Evolutionary conservation across 2,888 invertebrate genomes (phyloP).

Genomic region (Caenorhabditis sp.): DNA sequence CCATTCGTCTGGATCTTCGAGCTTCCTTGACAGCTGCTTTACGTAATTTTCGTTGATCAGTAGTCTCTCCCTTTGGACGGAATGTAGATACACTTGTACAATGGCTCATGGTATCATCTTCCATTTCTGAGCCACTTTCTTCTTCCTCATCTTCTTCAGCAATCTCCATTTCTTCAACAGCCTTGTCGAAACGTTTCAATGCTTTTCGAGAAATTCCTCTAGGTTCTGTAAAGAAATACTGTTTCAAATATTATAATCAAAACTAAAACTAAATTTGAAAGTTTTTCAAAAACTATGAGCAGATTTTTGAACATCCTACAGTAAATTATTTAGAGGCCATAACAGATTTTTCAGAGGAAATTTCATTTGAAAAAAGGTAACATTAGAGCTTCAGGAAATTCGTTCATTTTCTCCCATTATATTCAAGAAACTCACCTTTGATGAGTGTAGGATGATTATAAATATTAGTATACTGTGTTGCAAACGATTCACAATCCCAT

Average conservation of each 20-base stretch:
- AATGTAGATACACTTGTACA: conserved; percentile 25
- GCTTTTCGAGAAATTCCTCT: conserved; percentile 62
- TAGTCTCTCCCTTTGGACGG: conserved; percentile 81
- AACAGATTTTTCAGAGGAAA: too few species aligned
- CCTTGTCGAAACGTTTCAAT: conserved; percentile 52
- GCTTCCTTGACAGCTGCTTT: conserved; percentile 84
- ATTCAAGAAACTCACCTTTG: conserved; percentile 69
- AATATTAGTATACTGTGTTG: conserved; percentile 84
- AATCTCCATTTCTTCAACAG: conserved; percentile 42
- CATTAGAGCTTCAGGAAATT: too few species aligned
- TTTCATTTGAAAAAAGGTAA: too few species aligned
- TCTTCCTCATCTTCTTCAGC: conserved; percentile 37
- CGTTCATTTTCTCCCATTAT: not conserved
- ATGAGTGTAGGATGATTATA: conserved; percentile 92
- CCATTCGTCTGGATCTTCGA: conserved; percentile 73
- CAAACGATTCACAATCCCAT: conserved; percentile 70
- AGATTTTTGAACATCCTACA: too few species aligned
- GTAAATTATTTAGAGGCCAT: too few species aligned
- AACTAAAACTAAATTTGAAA: not conserved
- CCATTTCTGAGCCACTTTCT: conserved; percentile 41
- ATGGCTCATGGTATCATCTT: conserved; percentile 28
- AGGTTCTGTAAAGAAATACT: conserved; percentile 35
- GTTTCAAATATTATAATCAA: not conserved
- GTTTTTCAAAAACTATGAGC: too few species aligned
- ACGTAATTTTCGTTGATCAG: conserved; percentile 82